Percentiles rank a stretch among this genome's conserved stretches.
Conservation (phyloP, 2,113 vertebrate species). For the Poeciliopsis prolifica region DNA sequence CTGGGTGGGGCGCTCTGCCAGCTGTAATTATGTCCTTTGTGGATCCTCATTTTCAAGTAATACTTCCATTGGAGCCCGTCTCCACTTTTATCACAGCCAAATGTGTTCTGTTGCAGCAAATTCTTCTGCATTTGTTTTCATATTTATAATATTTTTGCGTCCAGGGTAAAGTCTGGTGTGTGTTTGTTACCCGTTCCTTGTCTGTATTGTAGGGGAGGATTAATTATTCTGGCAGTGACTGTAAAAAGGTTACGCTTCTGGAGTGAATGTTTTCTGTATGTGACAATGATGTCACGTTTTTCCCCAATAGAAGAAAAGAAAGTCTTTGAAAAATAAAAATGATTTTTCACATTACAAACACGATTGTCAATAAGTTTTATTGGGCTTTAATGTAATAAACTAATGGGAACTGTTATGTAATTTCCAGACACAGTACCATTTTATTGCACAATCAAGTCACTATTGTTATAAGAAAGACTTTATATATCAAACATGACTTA, state of each 20-base stretch:
- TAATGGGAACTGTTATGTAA: neutral
- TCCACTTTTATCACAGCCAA: slow-evolving; percentile 29
- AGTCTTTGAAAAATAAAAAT: neutral
- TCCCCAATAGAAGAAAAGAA: slow-evolving; percentile 38
- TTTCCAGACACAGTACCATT: neutral
- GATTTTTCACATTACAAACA: neutral
- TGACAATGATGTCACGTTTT: slow-evolving; percentile 47
- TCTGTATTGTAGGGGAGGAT: slow-evolving; percentile 39
- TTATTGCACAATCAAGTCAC: no score
- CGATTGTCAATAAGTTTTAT: neutral
- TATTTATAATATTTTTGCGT: slow-evolving; percentile 36
- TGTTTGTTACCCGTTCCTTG: slow-evolving; percentile 43
- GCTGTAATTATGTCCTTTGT: slow-evolving; percentile 64
- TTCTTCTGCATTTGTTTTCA: slow-evolving; percentile 51
- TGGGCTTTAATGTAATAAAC: neutral
- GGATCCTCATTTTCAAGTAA: slow-evolving; percentile 61
- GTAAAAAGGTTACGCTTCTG: slow-evolving; percentile 32
- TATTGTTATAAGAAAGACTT: no score
- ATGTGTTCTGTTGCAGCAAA: slow-evolving; percentile 28
- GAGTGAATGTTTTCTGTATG: slow-evolving; percentile 44
- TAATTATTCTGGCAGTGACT: slow-evolving; percentile 36
- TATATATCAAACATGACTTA: no score
- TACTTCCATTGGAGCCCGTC: slow-evolving; percentile 58
- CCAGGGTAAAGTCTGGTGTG: slow-evolving; percentile 9
- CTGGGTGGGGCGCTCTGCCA: slow-evolving; percentile 50